Percentiles rank a stretch among this genome's conserved stretches.
These are phyloP conservation scores for Malurus elegans DNA, from an alignment of 2,113 vertebrate species.

Conservation along the genomic window DNA sequence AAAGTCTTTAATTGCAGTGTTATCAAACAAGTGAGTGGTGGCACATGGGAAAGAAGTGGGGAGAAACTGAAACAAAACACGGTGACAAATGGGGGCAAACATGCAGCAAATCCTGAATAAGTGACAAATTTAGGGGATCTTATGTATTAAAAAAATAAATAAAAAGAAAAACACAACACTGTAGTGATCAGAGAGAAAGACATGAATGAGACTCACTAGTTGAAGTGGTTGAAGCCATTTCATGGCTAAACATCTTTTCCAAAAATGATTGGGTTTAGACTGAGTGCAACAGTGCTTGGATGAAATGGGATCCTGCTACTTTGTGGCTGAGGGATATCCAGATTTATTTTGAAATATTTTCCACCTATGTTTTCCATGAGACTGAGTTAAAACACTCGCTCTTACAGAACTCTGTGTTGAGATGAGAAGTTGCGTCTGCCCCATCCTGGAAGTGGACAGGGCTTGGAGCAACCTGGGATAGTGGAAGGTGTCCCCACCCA, in stretches of 20 bases:
- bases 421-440: neutral
- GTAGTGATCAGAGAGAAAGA: neutral
- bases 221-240: neutral
- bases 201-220: neutral
- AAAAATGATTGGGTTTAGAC: neutral
- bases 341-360: neutral
- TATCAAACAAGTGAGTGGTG: neutral
- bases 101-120: neutral
- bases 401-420: neutral
- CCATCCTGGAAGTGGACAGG: neutral
- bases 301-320: neutral
- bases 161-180: accelerated
- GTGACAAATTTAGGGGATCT: neutral
- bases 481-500: neutral
- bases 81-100: neutral
- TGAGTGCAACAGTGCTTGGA: neutral
- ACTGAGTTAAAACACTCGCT: neutral
- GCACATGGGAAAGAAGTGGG: neutral
- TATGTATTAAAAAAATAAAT: neutral
- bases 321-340: neutral
- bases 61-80: neutral
- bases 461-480: neutral
- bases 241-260: neutral
- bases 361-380: neutral
- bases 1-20: neutral